These are phyloP conservation scores for Austrofundulus limnaeus DNA, from an alignment of 2,113 vertebrate species.

Conservation along the genomic window DNA sequence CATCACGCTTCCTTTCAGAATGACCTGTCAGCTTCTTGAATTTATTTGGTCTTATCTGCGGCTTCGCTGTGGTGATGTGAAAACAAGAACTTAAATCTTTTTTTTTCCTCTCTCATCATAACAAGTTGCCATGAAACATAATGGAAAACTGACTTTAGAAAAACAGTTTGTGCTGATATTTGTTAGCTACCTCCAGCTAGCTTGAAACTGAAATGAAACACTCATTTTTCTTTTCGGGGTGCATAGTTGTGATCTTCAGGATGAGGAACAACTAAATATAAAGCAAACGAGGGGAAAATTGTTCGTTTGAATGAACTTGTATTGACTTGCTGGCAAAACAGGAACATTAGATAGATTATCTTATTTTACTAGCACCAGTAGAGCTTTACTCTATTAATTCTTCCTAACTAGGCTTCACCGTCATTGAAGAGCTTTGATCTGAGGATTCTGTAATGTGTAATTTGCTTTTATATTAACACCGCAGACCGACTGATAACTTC, in stretches of 20 bases:
- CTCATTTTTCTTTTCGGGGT: constrained; percentile 7
- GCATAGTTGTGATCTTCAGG: constrained; percentile 18
- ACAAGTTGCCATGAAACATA: constrained; percentile 45
- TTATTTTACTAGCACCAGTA: constrained; percentile 41
- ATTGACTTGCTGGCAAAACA: constrained; percentile 24
- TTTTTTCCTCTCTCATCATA: constrained; percentile 32
- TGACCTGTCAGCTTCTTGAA: constrained; percentile 74
- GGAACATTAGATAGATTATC: constrained; percentile 43
- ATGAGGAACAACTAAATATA: constrained; percentile 40
- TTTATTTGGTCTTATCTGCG: constrained; percentile 76
- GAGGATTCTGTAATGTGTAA: constrained; percentile 41
- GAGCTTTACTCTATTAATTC: constrained; percentile 39
- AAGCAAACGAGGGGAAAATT: background rate
- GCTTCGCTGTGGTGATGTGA: constrained; percentile 71
- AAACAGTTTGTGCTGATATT: constrained; percentile 14
- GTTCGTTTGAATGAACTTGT: constrained; percentile 17
- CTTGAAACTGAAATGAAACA: constrained; percentile 1
- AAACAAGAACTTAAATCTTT: constrained; percentile 69
- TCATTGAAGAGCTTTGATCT: constrained; percentile 30
- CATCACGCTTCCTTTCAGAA: constrained; percentile 68
- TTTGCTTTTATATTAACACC: constrained; percentile 58
- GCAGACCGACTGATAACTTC: constrained; percentile 51
- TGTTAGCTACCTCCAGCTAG: constrained; percentile 5
- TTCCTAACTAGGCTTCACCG: constrained; percentile 39
- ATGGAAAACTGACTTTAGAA: constrained; percentile 44